A percentile compares a stretch with the other conserved stretches of the same genome.
phyloP scores from a whole-genome alignment of 2,113 vertebrate species.

The Pelmatolapia mariae region DNA sequence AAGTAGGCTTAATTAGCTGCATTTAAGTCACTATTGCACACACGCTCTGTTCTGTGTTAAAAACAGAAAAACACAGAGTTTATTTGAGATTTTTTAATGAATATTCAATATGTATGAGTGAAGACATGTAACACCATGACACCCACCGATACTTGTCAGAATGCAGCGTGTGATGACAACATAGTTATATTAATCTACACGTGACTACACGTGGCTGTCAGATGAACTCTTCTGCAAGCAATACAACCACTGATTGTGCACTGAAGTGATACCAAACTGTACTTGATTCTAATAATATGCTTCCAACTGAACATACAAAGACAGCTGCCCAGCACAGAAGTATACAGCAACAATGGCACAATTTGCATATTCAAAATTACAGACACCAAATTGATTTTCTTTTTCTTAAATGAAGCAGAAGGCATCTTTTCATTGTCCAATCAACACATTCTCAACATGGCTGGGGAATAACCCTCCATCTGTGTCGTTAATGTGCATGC shows the following conservation, averaged over 20 bases:
- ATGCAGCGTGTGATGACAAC: background rate
- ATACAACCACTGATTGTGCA: background rate
- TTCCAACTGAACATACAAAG: background rate
- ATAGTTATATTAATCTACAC: background rate
- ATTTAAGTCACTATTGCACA: background rate
- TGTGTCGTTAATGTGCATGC: background rate
- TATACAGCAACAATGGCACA: background rate
- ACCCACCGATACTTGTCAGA: background rate
- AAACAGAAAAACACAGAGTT: background rate
- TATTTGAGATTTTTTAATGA: background rate
- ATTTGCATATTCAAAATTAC: conserved; percentile 15
- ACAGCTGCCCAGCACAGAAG: background rate
- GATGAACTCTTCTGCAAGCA: background rate
- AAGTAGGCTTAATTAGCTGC: background rate
- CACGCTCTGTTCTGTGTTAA: background rate
- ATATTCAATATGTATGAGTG: background rate
- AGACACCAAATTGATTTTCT: background rate
- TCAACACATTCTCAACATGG: background rate
- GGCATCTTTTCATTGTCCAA: background rate
- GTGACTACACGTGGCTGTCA: background rate
- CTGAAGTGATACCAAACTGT: background rate
- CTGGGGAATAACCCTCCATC: background rate
- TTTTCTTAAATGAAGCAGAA: conserved; percentile 7
- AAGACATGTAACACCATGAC: background rate
- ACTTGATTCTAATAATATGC: background rate